These are phyloP conservation scores for Temnopleurus reevesii DNA, from an alignment of 53 echinoderm and acorn worm species.

Conservation along the genomic window DNA sequence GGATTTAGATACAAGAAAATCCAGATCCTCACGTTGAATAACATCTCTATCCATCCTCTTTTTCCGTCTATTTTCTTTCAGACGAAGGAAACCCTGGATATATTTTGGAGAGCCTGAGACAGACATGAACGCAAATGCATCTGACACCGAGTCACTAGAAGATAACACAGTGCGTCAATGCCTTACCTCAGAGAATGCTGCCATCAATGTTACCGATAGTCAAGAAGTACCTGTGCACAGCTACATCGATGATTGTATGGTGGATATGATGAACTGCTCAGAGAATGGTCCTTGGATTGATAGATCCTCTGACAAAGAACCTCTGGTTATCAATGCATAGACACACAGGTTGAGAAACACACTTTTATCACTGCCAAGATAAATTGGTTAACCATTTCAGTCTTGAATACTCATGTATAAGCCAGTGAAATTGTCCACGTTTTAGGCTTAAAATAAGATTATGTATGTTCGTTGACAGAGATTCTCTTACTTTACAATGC, in stretches of 20 bases:
- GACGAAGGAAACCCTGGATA: slow-evolving; percentile 48
- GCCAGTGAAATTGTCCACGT: too few relatives aligned
- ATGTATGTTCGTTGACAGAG: too few relatives aligned
- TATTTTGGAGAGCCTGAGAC: slow-evolving; percentile 37
- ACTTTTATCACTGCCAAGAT: too few relatives aligned
- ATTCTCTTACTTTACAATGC: too few relatives aligned
- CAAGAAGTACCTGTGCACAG: neutral
- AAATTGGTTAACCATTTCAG: too few relatives aligned
- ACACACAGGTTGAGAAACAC: too few relatives aligned
- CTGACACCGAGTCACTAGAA: neutral
- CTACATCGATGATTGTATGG: neutral
- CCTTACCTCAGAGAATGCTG: neutral
- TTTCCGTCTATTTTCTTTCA: neutral
- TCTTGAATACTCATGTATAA: too few relatives aligned
- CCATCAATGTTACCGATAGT: neutral
- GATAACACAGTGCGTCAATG: neutral
- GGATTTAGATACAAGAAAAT: too few relatives aligned
- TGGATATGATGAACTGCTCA: neutral
- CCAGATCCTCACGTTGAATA: too few relatives aligned
- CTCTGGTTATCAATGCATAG: slow-evolving; percentile 41
- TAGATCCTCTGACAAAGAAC: slow-evolving; percentile 8
- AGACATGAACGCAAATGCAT: neutral
- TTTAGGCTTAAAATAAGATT: too few relatives aligned
- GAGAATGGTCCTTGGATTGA: slow-evolving; percentile 27
- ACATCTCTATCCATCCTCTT: too few relatives aligned